Conservation (phyloP, 1,140 invertebrate species). For the Centruroides sculpturatus region DNA sequence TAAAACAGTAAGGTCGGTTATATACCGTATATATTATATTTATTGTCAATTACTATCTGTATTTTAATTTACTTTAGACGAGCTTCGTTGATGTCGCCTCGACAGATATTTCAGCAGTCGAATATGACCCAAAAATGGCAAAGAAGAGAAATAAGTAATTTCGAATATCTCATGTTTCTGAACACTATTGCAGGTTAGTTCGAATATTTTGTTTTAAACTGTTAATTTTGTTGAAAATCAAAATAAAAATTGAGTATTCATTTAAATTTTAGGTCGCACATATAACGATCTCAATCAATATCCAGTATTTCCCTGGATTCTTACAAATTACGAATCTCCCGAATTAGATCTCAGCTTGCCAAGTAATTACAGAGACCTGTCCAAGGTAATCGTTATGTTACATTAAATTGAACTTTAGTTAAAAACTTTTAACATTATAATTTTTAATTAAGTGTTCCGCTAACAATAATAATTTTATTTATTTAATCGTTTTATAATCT, state of each 20-base stretch:
- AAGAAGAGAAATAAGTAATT: slow-evolving; percentile 94
- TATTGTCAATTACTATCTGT: slow-evolving; percentile 2
- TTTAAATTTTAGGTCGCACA: slow-evolving; percentile 60
- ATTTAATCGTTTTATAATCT: too few relatives aligned
- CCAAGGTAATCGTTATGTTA: slow-evolving; percentile 51
- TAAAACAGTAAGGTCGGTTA: too few relatives aligned
- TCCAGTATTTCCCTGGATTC: slow-evolving; percentile 97
- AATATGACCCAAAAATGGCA: slow-evolving; percentile 96
- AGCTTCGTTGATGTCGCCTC: slow-evolving; percentile 94
- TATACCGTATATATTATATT: background rate
- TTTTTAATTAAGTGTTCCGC: too few relatives aligned
- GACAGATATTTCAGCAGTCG: slow-evolving; percentile 93
- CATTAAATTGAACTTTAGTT: too few relatives aligned
- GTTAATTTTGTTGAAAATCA: too few relatives aligned
- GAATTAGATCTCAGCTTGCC: slow-evolving; percentile 91
- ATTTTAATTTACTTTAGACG: slow-evolving; percentile 44
- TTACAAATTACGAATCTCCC: slow-evolving; percentile 94
- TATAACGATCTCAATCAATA: slow-evolving; percentile 99
- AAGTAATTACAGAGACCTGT: slow-evolving; percentile 94
- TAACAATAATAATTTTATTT: too few relatives aligned
- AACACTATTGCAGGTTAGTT: slow-evolving; percentile 84
- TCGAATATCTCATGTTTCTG: slow-evolving; percentile 99
- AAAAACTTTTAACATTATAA: too few relatives aligned
- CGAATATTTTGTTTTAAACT: too few relatives aligned
- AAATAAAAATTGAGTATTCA: too few relatives aligned